A percentile compares a stretch with the other conserved stretches of the same genome.
Evolutionary conservation across 2,797 vertebrate species (phyloP).

Genomic region (Amphiprion clarkii): DNA sequence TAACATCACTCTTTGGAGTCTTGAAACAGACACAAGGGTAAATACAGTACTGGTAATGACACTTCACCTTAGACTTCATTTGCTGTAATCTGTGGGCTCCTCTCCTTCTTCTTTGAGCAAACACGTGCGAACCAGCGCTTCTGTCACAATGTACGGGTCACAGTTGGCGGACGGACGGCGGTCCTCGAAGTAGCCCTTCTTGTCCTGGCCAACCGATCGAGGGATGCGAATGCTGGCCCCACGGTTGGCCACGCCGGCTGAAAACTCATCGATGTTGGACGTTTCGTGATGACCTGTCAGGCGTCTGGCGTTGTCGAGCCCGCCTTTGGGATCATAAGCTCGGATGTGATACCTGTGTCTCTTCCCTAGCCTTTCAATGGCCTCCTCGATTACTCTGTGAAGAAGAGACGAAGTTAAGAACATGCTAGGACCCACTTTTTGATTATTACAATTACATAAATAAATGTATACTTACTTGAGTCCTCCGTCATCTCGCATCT

Average conservation of each 20-base stretch:
- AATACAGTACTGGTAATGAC: constrained; percentile 42
- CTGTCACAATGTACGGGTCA: constrained; percentile 93
- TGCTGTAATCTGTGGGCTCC: constrained; percentile 87
- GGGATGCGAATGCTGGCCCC: constrained; percentile 96
- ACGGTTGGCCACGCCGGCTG: constrained; percentile 93
- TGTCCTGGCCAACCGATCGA: constrained; percentile 90
- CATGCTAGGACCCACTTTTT: neutral
- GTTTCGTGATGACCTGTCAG: constrained; percentile 94
- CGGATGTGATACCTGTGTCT: constrained; percentile 94
- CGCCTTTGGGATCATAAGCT: constrained; percentile 95
- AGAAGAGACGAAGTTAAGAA: neutral
- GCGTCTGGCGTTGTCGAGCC: constrained; percentile 94
- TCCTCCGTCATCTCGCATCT: constrained; percentile 93
- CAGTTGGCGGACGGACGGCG: constrained; percentile 97
- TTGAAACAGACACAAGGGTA: constrained; percentile 16
- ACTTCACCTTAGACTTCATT: constrained; percentile 41
- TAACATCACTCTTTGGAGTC: constrained; percentile 10
- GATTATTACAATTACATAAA: no score
- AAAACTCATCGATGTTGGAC: constrained; percentile 95
- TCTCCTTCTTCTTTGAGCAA: constrained; percentile 92
- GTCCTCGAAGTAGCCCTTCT: constrained; percentile 97
- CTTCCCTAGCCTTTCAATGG: constrained; percentile 91
- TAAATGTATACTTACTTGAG: constrained; percentile 87
- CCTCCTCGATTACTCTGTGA: constrained; percentile 91
- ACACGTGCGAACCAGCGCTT: constrained; percentile 93